These are phyloP conservation scores for Pelmatolapia mariae DNA, from an alignment of 2,113 vertebrate genomes.

Conservation along the genomic window DNA sequence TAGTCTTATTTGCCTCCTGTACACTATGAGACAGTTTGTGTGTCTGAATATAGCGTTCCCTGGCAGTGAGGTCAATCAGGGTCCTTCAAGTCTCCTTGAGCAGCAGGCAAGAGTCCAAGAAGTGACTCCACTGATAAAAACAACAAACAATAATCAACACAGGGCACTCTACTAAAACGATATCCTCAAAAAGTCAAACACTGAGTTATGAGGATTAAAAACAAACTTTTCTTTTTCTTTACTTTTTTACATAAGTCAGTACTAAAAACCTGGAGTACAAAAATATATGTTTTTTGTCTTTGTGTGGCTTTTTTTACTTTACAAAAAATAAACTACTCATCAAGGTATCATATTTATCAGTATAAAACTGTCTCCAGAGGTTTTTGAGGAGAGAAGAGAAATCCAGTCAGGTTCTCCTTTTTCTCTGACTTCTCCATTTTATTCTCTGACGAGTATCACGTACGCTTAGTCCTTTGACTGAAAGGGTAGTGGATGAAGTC, in stretches of 20 bases:
- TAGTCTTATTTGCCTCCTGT: background rate
- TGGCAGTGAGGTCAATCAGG: slow-evolving; percentile 57
- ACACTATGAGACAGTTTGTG: background rate
- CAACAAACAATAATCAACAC: slow-evolving; percentile 11
- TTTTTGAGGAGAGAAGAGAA: background rate
- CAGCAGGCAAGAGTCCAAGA: slow-evolving; percentile 66
- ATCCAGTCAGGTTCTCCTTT: slow-evolving; percentile 17
- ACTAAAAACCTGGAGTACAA: slow-evolving; percentile 81
- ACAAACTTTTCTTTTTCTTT: background rate
- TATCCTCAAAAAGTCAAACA: slow-evolving; percentile 24
- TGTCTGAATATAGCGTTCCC: slow-evolving; percentile 48
- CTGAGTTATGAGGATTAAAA: slow-evolving; percentile 49
- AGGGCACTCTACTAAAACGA: slow-evolving; percentile 35
- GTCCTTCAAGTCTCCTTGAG: slow-evolving; percentile 69
- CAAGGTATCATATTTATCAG: slow-evolving; percentile 31
- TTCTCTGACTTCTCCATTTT: background rate
- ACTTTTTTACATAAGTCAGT: slow-evolving; percentile 53
- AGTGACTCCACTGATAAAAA: slow-evolving; percentile 33
- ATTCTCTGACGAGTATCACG: slow-evolving; percentile 74
- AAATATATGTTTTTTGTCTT: slow-evolving; percentile 83
- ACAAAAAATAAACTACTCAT: slow-evolving; percentile 70
- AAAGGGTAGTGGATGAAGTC: slow-evolving; percentile 98
- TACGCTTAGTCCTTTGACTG: slow-evolving; percentile 93
- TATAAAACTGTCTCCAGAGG: slow-evolving; percentile 54
- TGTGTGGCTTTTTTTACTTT: slow-evolving; percentile 15